phyloP scores from a whole-genome alignment of 2,888 invertebrate species.

The Antitype chi region DNA sequence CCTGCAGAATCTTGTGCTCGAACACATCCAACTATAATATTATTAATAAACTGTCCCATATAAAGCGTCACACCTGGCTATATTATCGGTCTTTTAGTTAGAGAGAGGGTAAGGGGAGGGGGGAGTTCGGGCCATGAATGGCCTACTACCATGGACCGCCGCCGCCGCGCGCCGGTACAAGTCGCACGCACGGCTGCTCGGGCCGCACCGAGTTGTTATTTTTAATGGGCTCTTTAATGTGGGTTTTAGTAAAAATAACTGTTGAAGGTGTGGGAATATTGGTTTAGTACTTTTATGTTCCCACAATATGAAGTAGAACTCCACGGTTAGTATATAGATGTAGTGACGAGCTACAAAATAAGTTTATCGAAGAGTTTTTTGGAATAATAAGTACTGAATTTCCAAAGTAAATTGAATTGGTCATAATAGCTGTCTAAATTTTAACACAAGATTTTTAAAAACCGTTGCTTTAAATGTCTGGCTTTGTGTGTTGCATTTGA shows the following conservation, averaged over 20 bases:
- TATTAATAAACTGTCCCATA: slow-evolving; percentile 24
- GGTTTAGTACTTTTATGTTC: slow-evolving; percentile 16
- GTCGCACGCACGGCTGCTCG: slow-evolving; percentile 43
- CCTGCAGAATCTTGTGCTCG: background rate
- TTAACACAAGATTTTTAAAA: too few relatives aligned
- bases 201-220: slow-evolving; percentile 48
- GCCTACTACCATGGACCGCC: slow-evolving; percentile 38
- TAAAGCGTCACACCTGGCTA: slow-evolving; percentile 27
- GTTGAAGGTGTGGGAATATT: background rate
- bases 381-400: background rate
- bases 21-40: background rate
- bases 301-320: background rate
- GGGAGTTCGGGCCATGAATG: slow-evolving; percentile 53
- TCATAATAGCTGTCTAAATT: too few relatives aligned
- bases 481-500: too few relatives aligned
- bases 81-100: slow-evolving; percentile 32
- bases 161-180: slow-evolving; percentile 29
- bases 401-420: too few relatives aligned
- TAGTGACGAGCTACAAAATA: background rate
- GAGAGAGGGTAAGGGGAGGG: background rate
- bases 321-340: background rate
- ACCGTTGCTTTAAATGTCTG: too few relatives aligned
- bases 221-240: slow-evolving; percentile 58
- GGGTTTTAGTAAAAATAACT: slow-evolving; percentile 44
- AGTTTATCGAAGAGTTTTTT: background rate